phyloP scores from a whole-genome alignment of 2,113 vertebrate genomes.

The Limanda limanda region DNA sequence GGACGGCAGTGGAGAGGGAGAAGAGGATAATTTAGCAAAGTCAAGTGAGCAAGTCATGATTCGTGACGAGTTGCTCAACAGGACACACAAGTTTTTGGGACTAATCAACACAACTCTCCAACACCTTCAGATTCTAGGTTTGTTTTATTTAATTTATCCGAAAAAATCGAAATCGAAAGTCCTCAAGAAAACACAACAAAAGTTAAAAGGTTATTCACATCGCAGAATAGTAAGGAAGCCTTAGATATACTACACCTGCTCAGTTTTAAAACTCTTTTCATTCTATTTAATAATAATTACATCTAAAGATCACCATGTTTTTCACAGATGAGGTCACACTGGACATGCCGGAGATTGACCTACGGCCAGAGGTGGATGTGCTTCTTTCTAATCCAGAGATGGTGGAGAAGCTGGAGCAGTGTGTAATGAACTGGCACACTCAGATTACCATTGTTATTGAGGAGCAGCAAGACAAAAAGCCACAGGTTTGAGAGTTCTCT shows the following conservation, averaged over 20 bases:
- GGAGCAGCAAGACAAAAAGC: slow-evolving; percentile 85
- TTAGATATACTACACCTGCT: not conserved
- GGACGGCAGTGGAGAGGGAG: not conserved
- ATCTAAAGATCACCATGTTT: slow-evolving; percentile 13
- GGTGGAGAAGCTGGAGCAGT: slow-evolving; percentile 85
- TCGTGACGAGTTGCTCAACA: slow-evolving; percentile 84
- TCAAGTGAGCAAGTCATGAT: slow-evolving; percentile 47
- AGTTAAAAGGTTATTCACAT: no score
- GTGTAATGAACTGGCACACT: slow-evolving; percentile 87
- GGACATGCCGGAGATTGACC: slow-evolving; percentile 85
- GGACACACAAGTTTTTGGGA: slow-evolving; percentile 80
- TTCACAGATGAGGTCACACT: slow-evolving; percentile 84
- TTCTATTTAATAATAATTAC: not conserved
- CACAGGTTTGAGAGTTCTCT: slow-evolving; percentile 81
- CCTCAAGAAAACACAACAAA: not conserved
- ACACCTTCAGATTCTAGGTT: slow-evolving; percentile 85
- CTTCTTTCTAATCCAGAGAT: slow-evolving; percentile 75
- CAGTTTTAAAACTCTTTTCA: not conserved
- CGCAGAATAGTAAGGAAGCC: no score
- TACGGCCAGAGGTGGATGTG: slow-evolving; percentile 76
- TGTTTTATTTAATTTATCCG: slow-evolving; percentile 25
- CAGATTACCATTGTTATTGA: slow-evolving; percentile 86
- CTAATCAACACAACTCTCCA: slow-evolving; percentile 80
- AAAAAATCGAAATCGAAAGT: not conserved
- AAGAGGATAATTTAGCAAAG: slow-evolving; percentile 39